Conservation (phyloP, 2,797 vertebrate species). For the Hoplostethus mediterraneus region DNA sequence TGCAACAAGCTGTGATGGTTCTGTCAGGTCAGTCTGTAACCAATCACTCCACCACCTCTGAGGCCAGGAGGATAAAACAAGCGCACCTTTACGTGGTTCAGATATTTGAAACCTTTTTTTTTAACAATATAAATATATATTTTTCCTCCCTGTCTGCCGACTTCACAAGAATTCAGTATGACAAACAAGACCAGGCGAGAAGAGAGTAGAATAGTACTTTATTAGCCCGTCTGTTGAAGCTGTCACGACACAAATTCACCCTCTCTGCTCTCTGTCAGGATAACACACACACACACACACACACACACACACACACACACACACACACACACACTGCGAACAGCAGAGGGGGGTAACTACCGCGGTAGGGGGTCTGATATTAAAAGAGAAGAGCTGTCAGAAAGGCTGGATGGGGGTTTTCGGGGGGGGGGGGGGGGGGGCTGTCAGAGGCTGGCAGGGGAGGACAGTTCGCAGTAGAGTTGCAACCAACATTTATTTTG, state of each 20-base stretch:
- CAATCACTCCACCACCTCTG: too few relatives aligned
- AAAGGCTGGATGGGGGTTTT: slow-evolving; percentile 9
- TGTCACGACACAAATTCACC: slow-evolving; percentile 72
- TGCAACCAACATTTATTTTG: slow-evolving; percentile 77
- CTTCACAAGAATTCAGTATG: slow-evolving; percentile 24
- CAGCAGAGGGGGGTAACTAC: background rate
- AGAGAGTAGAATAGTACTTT: slow-evolving; percentile 71
- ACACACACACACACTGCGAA: slow-evolving; percentile 15
- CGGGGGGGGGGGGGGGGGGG: background rate
- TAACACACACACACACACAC: slow-evolving; percentile 30
- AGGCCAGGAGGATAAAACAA: slow-evolving; percentile 27
- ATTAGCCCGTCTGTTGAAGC: slow-evolving; percentile 74
- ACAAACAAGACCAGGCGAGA: slow-evolving; percentile 46
- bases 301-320: slow-evolving; percentile 22
- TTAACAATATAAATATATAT: slow-evolving; percentile 14
- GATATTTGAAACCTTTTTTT: slow-evolving; percentile 58
- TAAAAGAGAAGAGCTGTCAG: slow-evolving; percentile 62
- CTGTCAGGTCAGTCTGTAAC: too few relatives aligned
- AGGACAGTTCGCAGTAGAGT: slow-evolving; percentile 76
- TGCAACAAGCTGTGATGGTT: too few relatives aligned
- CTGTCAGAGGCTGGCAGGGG: slow-evolving; percentile 66
- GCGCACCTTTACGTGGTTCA: slow-evolving; percentile 39
- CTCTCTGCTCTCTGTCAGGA: slow-evolving; percentile 57
- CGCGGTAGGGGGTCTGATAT: slow-evolving; percentile 51
- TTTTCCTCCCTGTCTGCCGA: slow-evolving; percentile 30